Conservation (phyloP, 2,113 vertebrate genomes). For the Gymnarchus niloticus region DNA sequence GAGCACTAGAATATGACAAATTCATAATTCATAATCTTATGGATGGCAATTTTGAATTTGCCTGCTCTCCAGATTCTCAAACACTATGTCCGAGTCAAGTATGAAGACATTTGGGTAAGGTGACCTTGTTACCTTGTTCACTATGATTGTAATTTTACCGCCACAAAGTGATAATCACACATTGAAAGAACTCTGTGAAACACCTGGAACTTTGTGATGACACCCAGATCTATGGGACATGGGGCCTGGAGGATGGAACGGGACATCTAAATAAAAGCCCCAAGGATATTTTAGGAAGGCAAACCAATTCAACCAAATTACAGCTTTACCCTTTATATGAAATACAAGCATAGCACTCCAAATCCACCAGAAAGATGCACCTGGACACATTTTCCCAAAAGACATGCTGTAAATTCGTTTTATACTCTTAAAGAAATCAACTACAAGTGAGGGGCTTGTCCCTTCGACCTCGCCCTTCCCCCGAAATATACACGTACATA, state of each 20-base stretch:
- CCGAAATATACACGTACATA: not conserved
- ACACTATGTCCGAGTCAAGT: conserved; percentile 33
- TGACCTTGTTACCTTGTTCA: conserved; percentile 30
- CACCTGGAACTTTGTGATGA: too few species aligned
- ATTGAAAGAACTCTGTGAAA: not conserved
- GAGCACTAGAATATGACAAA: conserved; percentile 44
- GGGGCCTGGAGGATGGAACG: not conserved
- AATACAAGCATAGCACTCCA: not conserved
- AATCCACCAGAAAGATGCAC: not conserved
- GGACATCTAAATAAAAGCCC: not conserved
- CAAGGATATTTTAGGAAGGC: not conserved
- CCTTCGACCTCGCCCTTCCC: not conserved
- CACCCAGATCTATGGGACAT: not conserved
- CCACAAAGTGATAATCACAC: conserved; percentile 28
- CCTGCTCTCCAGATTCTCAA: conserved; percentile 29
- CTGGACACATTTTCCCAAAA: not conserved
- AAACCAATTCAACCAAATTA: not conserved
- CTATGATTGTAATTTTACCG: conserved; percentile 30
- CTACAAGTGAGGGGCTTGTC: not conserved
- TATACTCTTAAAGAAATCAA: not conserved
- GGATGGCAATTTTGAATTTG: conserved; percentile 35
- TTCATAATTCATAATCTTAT: too few species aligned
- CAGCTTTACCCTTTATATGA: not conserved
- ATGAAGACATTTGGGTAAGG: conserved; percentile 24
- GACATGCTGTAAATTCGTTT: not conserved